Conservation (phyloP, 2,888 invertebrate genomes). For the Drosophila multiciliata region DNA sequence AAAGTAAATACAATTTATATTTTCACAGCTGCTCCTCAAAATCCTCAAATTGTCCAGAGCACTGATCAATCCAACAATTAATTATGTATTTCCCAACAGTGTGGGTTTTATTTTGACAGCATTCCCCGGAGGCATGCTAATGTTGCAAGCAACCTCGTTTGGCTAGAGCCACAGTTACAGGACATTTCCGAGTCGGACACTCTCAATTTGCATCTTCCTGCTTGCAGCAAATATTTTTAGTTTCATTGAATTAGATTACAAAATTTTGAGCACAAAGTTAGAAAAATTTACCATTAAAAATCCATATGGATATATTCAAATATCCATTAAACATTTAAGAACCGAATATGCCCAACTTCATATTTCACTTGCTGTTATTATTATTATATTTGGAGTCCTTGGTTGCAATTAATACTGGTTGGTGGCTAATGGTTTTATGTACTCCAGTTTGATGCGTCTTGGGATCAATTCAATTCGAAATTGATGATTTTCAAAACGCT, state of each 20-base stretch:
- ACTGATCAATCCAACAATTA: conserved; percentile 11
- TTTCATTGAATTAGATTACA: background rate
- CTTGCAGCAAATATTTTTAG: background rate
- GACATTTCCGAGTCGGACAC: background rate
- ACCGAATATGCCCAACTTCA: no score
- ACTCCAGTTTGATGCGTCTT: background rate
- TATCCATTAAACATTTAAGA: background rate
- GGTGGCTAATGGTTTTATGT: background rate
- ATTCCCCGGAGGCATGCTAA: background rate
- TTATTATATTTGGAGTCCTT: no score
- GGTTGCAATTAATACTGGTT: background rate
- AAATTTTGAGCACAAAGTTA: background rate
- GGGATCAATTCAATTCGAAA: background rate
- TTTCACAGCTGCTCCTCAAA: conserved; percentile 23
- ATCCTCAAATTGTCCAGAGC: conserved; percentile 21
- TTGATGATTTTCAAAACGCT: background rate
- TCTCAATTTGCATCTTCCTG: background rate
- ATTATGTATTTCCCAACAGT: background rate
- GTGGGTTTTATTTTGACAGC: background rate
- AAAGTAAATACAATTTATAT: conserved; percentile 36
- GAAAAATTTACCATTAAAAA: background rate
- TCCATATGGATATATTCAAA: background rate
- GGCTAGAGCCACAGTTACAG: background rate
- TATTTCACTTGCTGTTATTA: background rate
- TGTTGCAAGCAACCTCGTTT: background rate